Evolutionary conservation across 2,797 vertebrate genomes (phyloP).

Genomic region (Okamejei kenojei): DNA sequence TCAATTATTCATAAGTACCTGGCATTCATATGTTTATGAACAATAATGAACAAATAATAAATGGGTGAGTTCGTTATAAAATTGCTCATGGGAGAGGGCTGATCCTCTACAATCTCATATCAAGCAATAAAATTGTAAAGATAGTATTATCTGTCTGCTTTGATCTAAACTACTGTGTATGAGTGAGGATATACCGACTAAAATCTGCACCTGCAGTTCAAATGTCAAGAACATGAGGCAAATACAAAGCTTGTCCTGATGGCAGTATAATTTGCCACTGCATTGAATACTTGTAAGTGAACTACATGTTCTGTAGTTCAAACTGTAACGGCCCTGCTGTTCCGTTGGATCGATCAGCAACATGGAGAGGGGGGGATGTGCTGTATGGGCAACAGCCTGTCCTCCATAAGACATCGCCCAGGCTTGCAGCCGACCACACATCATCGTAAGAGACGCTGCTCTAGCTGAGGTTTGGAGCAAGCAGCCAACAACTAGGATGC

Average conservation of each 20-base stretch:
- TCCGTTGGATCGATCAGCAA: too few relatives aligned
- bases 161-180: slow-evolving; percentile 1
- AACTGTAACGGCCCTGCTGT: too few relatives aligned
- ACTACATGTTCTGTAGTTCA: background rate
- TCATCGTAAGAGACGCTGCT: too few relatives aligned
- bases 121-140: background rate
- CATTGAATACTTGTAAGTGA: slow-evolving; percentile 3
- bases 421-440: too few relatives aligned
- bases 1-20: background rate
- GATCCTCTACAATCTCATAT: background rate
- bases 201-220: slow-evolving; percentile 14
- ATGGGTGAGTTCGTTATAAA: background rate
- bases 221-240: slow-evolving; percentile 23
- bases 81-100: background rate
- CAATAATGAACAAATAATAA: background rate
- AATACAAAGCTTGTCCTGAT: slow-evolving; percentile 20
- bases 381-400: too few relatives aligned
- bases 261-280: slow-evolving; percentile 21
- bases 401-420: too few relatives aligned
- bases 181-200: background rate
- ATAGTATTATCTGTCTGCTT: background rate
- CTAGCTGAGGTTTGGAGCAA: too few relatives aligned
- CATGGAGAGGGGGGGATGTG: too few relatives aligned
- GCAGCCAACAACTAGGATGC: too few relatives aligned
- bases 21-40: background rate